These are phyloP conservation scores for Apis mellifera DNA, from an alignment of 1,140 invertebrate species.

Conservation along the genomic window Amel_HAv3.1 CM009932.2:11683501-11684000, in stretches of 20 bases:
- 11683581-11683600: neutral
- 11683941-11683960: neutral
- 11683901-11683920: neutral
- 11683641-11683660: neutral
- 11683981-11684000: neutral
- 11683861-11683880: neutral
- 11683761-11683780: neutral
- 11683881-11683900: conserved; percentile 17
- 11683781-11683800: neutral
- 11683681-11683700: neutral
- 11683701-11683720: neutral
- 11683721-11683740: neutral
- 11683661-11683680: too few species aligned
- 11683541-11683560: neutral
- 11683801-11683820: neutral
- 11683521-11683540: neutral
- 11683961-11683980: neutral
- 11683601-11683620: neutral
- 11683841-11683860: neutral
- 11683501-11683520: too few species aligned
- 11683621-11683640: neutral
- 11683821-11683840: neutral
- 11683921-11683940: neutral
- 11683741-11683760: neutral
- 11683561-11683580: neutral